Evolutionary conservation across 1,140 invertebrate genomes (phyloP), one percentile per base, ranked within the genome.

Genomic region (Steinernema feltiae): DNA sequence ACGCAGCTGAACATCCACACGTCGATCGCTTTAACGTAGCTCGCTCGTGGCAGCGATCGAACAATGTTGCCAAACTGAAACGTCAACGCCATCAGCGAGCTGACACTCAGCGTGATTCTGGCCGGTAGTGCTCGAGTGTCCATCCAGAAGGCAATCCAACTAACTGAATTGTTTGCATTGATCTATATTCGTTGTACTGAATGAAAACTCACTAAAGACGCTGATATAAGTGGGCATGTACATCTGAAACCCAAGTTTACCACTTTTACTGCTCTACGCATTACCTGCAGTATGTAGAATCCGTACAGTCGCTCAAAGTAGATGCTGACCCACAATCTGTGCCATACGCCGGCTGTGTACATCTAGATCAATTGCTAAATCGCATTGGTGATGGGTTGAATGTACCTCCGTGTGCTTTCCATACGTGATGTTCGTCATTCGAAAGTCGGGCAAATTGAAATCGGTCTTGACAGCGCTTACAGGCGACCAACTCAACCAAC

Each of bases 1-100:
- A 85, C 85, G 76, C 85, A 86, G 48, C 74, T 76, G 48, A 85
- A 86, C 83, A 84, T 85, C 84, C 82, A 80, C 15, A 83, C 79
- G 69, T 85, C 83, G 48, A 85, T 85, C 27, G 83, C 83, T 71
- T 85, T 85, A 7, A 85, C 83, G 53, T 83, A 83, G 27, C 69
- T 77, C 75, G 76, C 81, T 72, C 80, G 83, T 21, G 85, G 84
- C 41, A 86, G 71, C 31, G 76, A 79, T 32, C 82, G 69, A n/a
- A 86, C 84, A 72, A 85, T 86, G 46, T 81, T 86, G 1, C 84
- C 84, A 76, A 85, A 86, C 76, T 85, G 84, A 77, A 85, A 85
- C 1, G 84, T 85, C 1, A 85, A 75, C n/a, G 84, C 81, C 84
- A 84, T 84, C 3, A 84, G 70, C 1, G 84, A 84, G 41, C 72